phyloP scores from a whole-genome alignment of 2,888 invertebrate species.

The Mimas tiliae region DNA sequence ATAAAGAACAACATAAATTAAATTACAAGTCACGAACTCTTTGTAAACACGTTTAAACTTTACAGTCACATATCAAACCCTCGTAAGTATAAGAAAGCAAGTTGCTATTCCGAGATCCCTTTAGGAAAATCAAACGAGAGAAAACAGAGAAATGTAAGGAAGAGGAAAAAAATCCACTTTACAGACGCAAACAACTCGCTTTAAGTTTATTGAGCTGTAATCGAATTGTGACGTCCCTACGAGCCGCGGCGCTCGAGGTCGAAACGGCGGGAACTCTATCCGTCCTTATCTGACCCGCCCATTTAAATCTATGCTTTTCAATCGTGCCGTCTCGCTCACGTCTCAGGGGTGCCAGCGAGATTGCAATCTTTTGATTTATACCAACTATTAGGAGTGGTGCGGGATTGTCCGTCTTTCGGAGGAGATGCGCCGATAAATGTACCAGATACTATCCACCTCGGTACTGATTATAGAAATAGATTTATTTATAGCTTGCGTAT shows the following conservation, averaged over 20 bases:
- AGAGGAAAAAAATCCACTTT: conserved; percentile 82
- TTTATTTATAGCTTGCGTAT: conserved; percentile 60
- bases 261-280: conserved; percentile 74
- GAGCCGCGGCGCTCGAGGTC: conserved; percentile 63
- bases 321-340: conserved; percentile 83
- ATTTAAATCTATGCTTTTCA: conserved; percentile 85
- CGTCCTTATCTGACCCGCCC: conserved; percentile 82
- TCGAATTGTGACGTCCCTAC: conserved; percentile 84
- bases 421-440: conserved; percentile 75
- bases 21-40: conserved; percentile 1
- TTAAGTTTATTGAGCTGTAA: conserved; percentile 85
- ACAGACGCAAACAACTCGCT: conserved; percentile 84
- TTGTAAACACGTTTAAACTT: not conserved
- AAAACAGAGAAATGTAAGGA: conserved; percentile 72
- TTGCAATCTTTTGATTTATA: conserved; percentile 85
- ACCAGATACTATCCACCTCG: conserved; percentile 72
- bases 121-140: conserved; percentile 27
- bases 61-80: not conserved
- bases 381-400: conserved; percentile 83
- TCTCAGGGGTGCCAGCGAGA: conserved; percentile 84
- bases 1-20: conserved; percentile 4
- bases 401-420: conserved; percentile 78
- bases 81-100: not conserved
- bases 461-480: conserved; percentile 78
- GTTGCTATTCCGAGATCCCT: conserved; percentile 17